Base-by-base conservation (phyloP, 2,113 vertebrate species). In the Hyla sarda region DNA sequence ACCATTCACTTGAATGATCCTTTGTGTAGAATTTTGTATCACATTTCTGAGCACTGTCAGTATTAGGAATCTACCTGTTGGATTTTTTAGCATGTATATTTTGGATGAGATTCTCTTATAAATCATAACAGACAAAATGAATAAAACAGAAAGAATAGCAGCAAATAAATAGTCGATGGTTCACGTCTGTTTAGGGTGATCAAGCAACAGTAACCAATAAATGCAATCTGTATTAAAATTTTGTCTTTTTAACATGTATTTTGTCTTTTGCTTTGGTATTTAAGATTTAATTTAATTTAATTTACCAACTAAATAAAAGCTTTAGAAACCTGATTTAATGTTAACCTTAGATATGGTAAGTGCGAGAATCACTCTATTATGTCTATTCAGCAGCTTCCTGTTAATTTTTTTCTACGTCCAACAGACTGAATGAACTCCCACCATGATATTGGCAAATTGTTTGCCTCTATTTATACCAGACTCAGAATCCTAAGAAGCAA, bases 401-500 rank as follows among this genome's bases (percentile, higher is more conserved):
- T 58, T 78, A 56, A 32, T n/a, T 50, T 25, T 50, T 48, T 28
- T n/a, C 45, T 25, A 28, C 3, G 6, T 45, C 45, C 72, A 58
- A 14, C 75, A 32, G 45, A 77, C 13, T 54, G 41, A 30, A 76
- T 30, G 52, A 76, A 28, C 62, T 65, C 62, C 62, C 62, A 8
- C 62, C 62, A 8, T 65, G 65, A 34, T 60, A 65, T 41, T 82
- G 79, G 56, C 58, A 48, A 50, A 52, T 52, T 82, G 28, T 48
- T 12, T 34, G 5, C 3, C 60, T 47, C 13, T 34, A 75, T 75
- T 75, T 60, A 60, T 60, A 21, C 34, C 47, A 13, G 5, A 75
- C 13, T 73, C 17, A 34, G 25, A n/a, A 58, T 74, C 58, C 8
- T 25, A 30, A 82, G 65, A 82, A 16, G 41, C 48, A 30, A 37